phyloP scores from a whole-genome alignment of 2,797 vertebrate genomes.

The Buphagus erythrorhynchus region DNA sequence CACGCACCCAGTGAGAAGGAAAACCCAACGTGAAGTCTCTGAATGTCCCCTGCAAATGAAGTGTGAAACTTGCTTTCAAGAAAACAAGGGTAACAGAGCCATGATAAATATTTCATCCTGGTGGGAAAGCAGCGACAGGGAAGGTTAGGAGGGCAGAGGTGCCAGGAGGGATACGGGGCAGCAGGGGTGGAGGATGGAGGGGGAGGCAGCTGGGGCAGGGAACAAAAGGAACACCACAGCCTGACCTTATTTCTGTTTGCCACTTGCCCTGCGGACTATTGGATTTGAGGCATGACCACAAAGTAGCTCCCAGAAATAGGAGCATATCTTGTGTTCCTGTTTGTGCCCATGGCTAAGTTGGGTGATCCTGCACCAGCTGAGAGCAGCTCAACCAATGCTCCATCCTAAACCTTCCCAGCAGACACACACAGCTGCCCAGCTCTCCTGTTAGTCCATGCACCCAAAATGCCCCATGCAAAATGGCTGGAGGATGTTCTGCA shows the following conservation, averaged over 20 bases:
- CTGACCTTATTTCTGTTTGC: slow-evolving; percentile 33
- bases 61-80: slow-evolving; percentile 49
- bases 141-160: background rate
- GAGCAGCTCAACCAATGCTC: fast-evolving
- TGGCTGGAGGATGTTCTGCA: background rate
- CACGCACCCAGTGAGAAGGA: fast-evolving
- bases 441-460: fast-evolving
- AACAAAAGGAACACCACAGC: background rate
- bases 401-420: background rate
- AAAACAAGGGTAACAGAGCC: slow-evolving; percentile 21
- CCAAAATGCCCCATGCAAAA: background rate
- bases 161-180: background rate
- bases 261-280: background rate
- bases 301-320: background rate
- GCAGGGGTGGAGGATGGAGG: background rate
- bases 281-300: background rate
- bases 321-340: background rate
- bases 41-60: slow-evolving; percentile 38
- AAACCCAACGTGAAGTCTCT: background rate
- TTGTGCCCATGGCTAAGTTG: fast-evolving
- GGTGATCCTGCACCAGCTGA: background rate
- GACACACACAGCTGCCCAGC: background rate
- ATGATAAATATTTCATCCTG: slow-evolving; percentile 52
- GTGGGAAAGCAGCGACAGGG: background rate
- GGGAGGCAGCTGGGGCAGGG: background rate